Conservation (phyloP, 2,113 vertebrate species). For the Mormoops blainvillei region DNA sequence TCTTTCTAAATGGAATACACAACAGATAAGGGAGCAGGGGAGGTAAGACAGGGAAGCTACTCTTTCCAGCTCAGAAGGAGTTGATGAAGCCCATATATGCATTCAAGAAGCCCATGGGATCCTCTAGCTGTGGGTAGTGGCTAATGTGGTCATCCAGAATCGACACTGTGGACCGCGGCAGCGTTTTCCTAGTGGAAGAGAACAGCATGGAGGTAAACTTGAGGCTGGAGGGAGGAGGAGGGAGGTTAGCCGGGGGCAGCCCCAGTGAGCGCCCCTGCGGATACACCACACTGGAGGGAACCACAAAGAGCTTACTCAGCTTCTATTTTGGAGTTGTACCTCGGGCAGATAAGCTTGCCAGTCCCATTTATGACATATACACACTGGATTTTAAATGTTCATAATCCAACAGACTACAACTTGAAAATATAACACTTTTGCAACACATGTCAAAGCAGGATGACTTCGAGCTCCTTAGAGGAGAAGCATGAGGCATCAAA, state of each 20-base stretch:
- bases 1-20: slow-evolving; percentile 54
- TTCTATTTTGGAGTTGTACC: neutral
- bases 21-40: neutral
- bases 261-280: slow-evolving; percentile 33
- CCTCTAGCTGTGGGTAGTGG: slow-evolving; percentile 97
- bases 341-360: slow-evolving; percentile 26
- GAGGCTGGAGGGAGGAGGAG: slow-evolving; percentile 33
- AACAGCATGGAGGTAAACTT: slow-evolving; percentile 60
- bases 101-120: slow-evolving; percentile 92
- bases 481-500: slow-evolving; percentile 11
- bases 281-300: slow-evolving; percentile 31
- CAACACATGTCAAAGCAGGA: neutral
- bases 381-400: slow-evolving; percentile 18
- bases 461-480: slow-evolving; percentile 34
- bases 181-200: slow-evolving; percentile 83
- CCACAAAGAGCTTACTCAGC: slow-evolving; percentile 9
- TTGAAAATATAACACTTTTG: slow-evolving; percentile 25
- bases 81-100: slow-evolving; percentile 95
- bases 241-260: slow-evolving; percentile 55
- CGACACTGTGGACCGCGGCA: slow-evolving; percentile 88
- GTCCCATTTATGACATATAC: neutral
- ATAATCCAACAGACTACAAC: slow-evolving; percentile 37
- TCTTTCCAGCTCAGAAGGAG: slow-evolving; percentile 87
- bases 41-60: slow-evolving; percentile 52
- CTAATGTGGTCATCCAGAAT: slow-evolving; percentile 95